phyloP scores from a whole-genome alignment of 2,888 invertebrate genomes.

The Diplolepis rosae region DNA sequence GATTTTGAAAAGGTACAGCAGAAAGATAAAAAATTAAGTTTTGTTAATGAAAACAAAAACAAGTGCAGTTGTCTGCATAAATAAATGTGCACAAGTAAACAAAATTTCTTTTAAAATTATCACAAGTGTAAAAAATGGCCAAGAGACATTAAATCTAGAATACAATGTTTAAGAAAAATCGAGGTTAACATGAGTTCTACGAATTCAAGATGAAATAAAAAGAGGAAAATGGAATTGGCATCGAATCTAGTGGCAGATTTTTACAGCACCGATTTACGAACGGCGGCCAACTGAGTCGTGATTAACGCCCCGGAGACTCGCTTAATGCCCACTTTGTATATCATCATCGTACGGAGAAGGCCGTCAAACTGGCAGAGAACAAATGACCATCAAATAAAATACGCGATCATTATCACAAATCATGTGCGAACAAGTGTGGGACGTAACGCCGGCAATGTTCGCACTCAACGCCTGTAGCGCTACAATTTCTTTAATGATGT shows the following conservation, averaged over 20 bases:
- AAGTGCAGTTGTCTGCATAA: no score
- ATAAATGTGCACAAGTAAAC: no score
- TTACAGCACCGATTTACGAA: background rate
- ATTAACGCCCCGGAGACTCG: slow-evolving; percentile 58
- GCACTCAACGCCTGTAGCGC: background rate
- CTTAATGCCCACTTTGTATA: slow-evolving; percentile 61
- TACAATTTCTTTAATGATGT: background rate
- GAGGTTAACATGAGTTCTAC: background rate
- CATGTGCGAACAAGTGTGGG: slow-evolving; percentile 47
- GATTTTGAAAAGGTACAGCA: background rate
- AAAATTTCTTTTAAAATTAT: background rate
- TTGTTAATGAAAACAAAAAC: background rate
- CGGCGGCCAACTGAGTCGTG: slow-evolving; percentile 48
- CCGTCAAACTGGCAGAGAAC: slow-evolving; percentile 49
- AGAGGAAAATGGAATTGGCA: slow-evolving; percentile 3
- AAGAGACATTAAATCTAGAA: no score
- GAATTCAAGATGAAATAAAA: background rate
- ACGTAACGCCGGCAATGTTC: slow-evolving; percentile 31
- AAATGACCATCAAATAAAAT: slow-evolving; percentile 58
- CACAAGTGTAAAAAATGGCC: background rate
- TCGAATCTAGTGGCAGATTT: background rate
- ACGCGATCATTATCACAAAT: slow-evolving; percentile 59
- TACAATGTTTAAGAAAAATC: background rate
- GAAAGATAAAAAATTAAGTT: background rate
- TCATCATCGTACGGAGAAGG: slow-evolving; percentile 55